A percentile compares a stretch with the other conserved stretches of the same genome.
Evolutionary conservation across 2,888 invertebrate species (phyloP).

Genomic region (Euzetes globulus): DNA sequence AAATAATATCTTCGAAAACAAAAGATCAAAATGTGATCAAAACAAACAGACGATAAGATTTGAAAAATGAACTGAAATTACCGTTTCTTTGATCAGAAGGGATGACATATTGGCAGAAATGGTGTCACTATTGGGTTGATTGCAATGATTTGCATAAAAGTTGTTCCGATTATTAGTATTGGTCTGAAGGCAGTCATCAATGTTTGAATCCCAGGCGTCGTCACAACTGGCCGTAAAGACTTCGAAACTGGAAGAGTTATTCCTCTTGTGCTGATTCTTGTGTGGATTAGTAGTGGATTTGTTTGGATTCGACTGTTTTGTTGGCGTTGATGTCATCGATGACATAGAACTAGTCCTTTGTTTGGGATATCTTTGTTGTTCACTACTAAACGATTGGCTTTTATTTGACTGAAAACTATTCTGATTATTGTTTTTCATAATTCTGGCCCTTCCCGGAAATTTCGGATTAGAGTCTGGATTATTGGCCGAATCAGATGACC

Average conservation of each 20-base stretch:
- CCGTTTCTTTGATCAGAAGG: constrained; percentile 32
- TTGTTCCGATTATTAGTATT: constrained; percentile 1
- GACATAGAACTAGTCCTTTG: not conserved
- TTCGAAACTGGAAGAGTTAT: constrained; percentile 32
- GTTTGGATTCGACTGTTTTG: not conserved
- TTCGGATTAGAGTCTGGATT: not conserved
- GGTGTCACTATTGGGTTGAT: not conserved
- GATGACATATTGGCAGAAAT: constrained; percentile 7
- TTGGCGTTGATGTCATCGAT: constrained; percentile 1
- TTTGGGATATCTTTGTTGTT: not conserved
- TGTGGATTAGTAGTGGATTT: not conserved
- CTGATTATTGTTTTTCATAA: constrained; percentile 16
- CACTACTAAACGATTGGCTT: not conserved
- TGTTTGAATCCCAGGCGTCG: constrained; percentile 36
- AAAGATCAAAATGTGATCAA: not conserved
- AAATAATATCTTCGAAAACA: no score
- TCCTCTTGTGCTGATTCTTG: not conserved
- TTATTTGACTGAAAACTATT: not conserved
- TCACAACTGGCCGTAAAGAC: constrained; percentile 35
- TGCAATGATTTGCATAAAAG: not conserved
- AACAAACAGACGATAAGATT: not conserved
- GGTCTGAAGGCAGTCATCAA: constrained; percentile 31
- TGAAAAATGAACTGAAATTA: not conserved
- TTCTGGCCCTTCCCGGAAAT: constrained; percentile 33
- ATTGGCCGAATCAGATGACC: not conserved